Evolutionary conservation across 2,113 vertebrate species (phyloP), one percentile per base, ranked within the genome.

Genomic region (Mormoops blainvillei): DNA sequence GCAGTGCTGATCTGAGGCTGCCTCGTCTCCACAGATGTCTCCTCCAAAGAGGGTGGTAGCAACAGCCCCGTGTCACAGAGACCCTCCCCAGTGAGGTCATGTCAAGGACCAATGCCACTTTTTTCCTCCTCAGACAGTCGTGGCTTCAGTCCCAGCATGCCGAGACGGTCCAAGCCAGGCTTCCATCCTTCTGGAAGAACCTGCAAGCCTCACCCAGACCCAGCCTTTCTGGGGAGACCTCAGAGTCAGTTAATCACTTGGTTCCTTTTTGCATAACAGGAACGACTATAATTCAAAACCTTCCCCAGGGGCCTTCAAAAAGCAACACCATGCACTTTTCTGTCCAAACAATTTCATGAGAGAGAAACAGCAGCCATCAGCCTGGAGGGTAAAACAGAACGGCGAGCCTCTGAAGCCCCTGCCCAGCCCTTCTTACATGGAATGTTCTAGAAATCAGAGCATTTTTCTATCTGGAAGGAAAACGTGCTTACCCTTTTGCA

Each of bases 341-440:
- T 77, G 63, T 88, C 48, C 74, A 91, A 4, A 54, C 31, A 82
- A 0, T 0, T 10, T 28, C 85, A 45, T 61, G 33, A 82, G 88
- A 96, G 87, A 78, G 78, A 96, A 73, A 96, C 91, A 92, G 91
- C 74, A 78, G 91, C 96, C 14, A 95, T 88, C 70, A 82, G 91
- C 91, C 36, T 15, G 3, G 65, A 77, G 65, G 82, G 97, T 90
- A 86, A 91, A 97, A 95, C 89, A 26, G 86, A 63, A 84, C 63
- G 36, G 87, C 54, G 52, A 54, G 92, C 74, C 97, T 97, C 98
- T 97, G 94, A 98, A 97, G 97, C 98, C 96, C 93, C 93, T 91
- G 92, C 95, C 96, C 98, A 96, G 96, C 97, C 99, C 99, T 98
- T 97, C 98, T 99, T 98, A 98, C 61, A 43, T 70, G 95, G 97